Conservation (phyloP, 1,140 invertebrate species). For the Drosophila pseudoobscura region DNA sequence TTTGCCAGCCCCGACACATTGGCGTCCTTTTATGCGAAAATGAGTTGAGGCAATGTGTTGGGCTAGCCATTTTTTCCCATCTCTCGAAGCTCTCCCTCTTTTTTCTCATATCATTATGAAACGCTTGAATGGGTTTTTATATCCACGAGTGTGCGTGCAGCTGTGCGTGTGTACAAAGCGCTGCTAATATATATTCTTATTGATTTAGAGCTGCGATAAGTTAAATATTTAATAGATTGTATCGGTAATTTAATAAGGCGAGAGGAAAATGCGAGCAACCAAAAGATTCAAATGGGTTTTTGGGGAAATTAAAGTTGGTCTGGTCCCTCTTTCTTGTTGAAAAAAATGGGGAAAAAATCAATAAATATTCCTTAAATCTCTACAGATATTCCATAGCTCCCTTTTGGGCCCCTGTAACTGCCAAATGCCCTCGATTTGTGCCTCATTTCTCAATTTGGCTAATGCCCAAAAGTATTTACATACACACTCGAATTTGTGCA, state of each 20-base stretch:
- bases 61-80: slow-evolving; percentile 53
- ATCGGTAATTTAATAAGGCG: slow-evolving; percentile 39
- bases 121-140: slow-evolving; percentile 75
- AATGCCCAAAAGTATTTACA: slow-evolving; percentile 7
- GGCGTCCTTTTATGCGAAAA: slow-evolving; percentile 79
- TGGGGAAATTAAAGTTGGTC: slow-evolving; percentile 1
- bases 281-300: background rate
- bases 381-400: background rate
- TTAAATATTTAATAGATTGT: slow-evolving; percentile 56
- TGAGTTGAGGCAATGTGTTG: slow-evolving; percentile 79
- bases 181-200: slow-evolving; percentile 51
- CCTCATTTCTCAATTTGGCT: slow-evolving; percentile 30
- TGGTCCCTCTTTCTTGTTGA: too few species aligned
- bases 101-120: slow-evolving; percentile 65
- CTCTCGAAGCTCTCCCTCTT: slow-evolving; percentile 24
- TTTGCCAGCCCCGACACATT: slow-evolving; percentile 74
- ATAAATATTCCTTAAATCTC: background rate
- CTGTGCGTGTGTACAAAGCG: slow-evolving; percentile 16
- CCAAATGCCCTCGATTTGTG: background rate
- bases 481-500: background rate
- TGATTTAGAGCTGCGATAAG: slow-evolving; percentile 60
- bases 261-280: slow-evolving; percentile 1
- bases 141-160: slow-evolving; percentile 23
- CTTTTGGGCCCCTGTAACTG: background rate
- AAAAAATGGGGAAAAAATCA: too few species aligned